Evolutionary conservation across 2,113 vertebrate species (phyloP).

Genomic region (Xyrauchen texanus): DNA sequence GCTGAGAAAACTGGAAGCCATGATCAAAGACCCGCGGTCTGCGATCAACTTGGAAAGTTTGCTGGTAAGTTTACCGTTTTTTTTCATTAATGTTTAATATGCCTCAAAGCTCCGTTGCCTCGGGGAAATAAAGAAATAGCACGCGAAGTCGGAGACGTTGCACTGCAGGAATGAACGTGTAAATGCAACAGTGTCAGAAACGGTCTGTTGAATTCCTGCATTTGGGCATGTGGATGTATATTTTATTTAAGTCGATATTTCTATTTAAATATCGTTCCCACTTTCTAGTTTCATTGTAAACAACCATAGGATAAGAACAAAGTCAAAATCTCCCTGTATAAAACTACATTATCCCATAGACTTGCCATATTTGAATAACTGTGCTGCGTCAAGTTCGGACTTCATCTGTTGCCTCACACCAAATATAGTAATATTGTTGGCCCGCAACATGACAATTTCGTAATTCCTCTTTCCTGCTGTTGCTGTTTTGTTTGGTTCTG

Average conservation of each 20-base stretch:
- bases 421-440: conserved; percentile 56
- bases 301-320: neutral
- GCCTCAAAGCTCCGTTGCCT: conserved; percentile 40
- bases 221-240: neutral
- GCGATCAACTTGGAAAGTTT: conserved; percentile 95
- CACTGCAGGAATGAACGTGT: neutral
- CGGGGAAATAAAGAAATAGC: conserved; percentile 25
- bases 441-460: conserved; percentile 49
- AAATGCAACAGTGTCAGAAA: neutral
- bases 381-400: conserved; percentile 33
- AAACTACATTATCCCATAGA: neutral
- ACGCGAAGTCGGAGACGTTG: neutral
- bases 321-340: neutral
- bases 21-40: conserved; percentile 88
- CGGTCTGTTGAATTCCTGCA: no score
- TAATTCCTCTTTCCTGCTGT: conserved; percentile 43
- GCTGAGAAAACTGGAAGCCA: conserved; percentile 89
- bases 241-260: neutral
- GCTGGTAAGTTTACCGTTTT: conserved; percentile 80
- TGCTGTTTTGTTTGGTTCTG: neutral
- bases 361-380: conserved; percentile 45
- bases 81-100: conserved; percentile 62
- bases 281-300: conserved; percentile 4
- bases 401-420: conserved; percentile 47
- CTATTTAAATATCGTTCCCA: neutral